phyloP scores from a whole-genome alignment of 2,888 invertebrate species.

The Melanotus villosus region DNA sequence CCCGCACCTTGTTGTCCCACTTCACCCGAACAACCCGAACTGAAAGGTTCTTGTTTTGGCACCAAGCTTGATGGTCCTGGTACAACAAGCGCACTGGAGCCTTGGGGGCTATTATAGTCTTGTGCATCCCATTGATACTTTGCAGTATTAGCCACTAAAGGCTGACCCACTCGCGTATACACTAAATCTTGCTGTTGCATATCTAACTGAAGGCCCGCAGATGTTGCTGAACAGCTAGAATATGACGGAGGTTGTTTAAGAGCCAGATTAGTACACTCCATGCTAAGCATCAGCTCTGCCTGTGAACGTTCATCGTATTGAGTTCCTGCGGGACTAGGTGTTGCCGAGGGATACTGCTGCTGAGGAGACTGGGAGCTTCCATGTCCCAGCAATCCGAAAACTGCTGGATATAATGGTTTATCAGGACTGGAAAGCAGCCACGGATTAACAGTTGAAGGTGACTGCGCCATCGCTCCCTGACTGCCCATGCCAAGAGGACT shows the following conservation, averaged over 20 bases:
- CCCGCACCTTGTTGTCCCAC: slow-evolving; percentile 65
- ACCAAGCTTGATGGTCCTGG: slow-evolving; percentile 75
- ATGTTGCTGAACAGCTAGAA: slow-evolving; percentile 70
- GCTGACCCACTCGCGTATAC: slow-evolving; percentile 70
- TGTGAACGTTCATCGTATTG: slow-evolving; percentile 81
- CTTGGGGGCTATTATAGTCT: slow-evolving; percentile 71
- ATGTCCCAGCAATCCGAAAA: slow-evolving; percentile 77
- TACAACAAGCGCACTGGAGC: slow-evolving; percentile 69
- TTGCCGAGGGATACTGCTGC: slow-evolving; percentile 69
- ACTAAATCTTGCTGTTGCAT: slow-evolving; percentile 72
- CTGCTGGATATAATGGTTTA: slow-evolving; percentile 76
- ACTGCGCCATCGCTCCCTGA: slow-evolving; percentile 68
- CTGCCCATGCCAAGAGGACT: slow-evolving; percentile 66
- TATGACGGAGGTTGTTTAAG: slow-evolving; percentile 78
- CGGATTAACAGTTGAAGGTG: slow-evolving; percentile 75
- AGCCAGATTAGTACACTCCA: slow-evolving; percentile 73
- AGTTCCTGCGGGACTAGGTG: slow-evolving; percentile 70
- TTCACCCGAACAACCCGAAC: slow-evolving; percentile 60
- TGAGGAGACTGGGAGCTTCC: slow-evolving; percentile 72
- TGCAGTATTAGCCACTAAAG: slow-evolving; percentile 69
- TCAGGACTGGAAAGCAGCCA: slow-evolving; percentile 82
- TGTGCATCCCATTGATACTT: slow-evolving; percentile 81
- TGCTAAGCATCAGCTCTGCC: slow-evolving; percentile 74
- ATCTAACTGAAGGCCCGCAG: slow-evolving; percentile 68
- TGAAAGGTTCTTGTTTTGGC: slow-evolving; percentile 79